Evolutionary conservation across 2,888 invertebrate species (phyloP).

Genomic region (Tenthredo mesomela): DNA sequence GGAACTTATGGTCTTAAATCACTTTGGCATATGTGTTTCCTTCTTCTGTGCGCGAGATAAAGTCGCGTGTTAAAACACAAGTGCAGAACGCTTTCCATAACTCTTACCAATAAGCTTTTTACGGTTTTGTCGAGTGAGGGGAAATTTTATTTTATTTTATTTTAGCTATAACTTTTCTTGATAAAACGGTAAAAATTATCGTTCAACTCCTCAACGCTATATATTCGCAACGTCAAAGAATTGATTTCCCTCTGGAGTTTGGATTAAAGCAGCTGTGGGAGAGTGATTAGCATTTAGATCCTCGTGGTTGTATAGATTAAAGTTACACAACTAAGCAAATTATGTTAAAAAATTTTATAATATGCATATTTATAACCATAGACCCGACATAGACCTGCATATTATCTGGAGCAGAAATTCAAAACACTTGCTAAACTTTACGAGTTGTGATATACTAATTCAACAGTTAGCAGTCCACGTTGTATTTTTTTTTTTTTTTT

Average conservation of each 20-base stretch:
- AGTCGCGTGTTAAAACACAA: constrained; percentile 1
- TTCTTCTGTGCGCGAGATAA: neutral
- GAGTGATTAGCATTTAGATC: neutral
- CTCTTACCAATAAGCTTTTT: neutral
- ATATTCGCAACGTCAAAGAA: neutral
- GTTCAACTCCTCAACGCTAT: neutral
- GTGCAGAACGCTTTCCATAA: neutral
- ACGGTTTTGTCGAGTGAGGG: neutral
- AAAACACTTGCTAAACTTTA: neutral
- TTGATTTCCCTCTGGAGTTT: neutral
- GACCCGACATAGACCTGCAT: neutral
- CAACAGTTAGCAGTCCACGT: neutral
- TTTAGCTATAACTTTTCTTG: neutral
- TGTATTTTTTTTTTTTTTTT: too few species aligned
- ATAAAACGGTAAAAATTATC: neutral
- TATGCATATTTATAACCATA: neutral
- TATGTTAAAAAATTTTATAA: neutral
- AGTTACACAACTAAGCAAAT: constrained; percentile 23
- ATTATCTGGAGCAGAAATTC: neutral
- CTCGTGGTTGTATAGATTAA: neutral
- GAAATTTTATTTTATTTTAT: neutral
- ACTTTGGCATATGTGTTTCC: neutral
- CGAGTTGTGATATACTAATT: neutral
- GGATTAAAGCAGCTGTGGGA: neutral
- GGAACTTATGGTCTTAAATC: neutral